Evolutionary conservation across 2,113 vertebrate species (phyloP), one percentile per base, ranked within the genome.

Genomic region (Hypocryptadius cinnamomeus): DNA sequence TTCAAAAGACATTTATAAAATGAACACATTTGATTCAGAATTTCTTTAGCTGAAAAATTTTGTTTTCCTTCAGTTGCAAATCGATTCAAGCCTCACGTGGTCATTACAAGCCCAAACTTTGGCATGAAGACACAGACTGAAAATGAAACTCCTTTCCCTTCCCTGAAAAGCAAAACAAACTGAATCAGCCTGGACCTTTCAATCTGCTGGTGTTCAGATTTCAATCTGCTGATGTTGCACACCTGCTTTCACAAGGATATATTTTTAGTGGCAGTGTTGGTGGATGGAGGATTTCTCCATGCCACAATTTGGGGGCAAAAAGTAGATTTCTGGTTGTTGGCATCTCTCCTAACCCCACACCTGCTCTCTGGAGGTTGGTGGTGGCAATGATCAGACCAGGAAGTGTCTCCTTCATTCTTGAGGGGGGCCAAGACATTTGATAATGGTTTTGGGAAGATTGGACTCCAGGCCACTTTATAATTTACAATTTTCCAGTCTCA

Each of bases 241-340:
- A 33, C 8, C 0, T 1, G 15, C 27, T 73, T 63, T 64, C 47
- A 44, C 0, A 5, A 20, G 20, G 51, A 18, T 60, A 7, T 74
- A 5, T 19, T 78, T 86, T 74, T 22, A 73, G 22, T 37, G 22
- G 39, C 47, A 44, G 15, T 16, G 11, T 25, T 53, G 57, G 33
- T 61, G 19, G 3, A 2, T 10, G 40, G 25, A 71, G 18, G 17
- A 66, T 56, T 83, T 78, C 35, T 88, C 6, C 13, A 31, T 17
- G 16, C 11, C 25, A 10, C 0, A 3, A 1, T 24, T 6, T 33
- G 22, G 30, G 22, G 5, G 0, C 3, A 45, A 63, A 77, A 80
- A 10, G 12, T 14, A 19, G 4, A 21, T 39, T 84, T 85, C 37
- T 78, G 79, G 6, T 72, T 72, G 39, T 12, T 64, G 37, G 3